Base-by-base conservation (phyloP, 1,140 invertebrate genomes). In the Solenopsis invicta region DNA sequence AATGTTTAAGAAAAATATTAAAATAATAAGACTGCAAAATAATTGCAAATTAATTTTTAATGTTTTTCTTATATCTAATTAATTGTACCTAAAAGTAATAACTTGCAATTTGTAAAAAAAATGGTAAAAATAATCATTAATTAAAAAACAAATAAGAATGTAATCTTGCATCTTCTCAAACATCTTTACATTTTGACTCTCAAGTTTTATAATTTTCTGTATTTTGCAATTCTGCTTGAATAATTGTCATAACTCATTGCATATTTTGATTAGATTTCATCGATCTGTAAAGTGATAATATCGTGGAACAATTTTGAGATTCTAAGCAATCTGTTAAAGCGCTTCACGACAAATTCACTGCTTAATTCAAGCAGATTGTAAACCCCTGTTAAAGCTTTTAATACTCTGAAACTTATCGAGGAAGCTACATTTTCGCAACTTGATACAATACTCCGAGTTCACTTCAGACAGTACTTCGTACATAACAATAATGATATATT, bases 361-460 rank as follows among this genome's bases (percentile, higher is more conserved):
- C 75, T 71, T 71, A 71, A 81, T 56, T 59, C 50, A 45, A 81
- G n/a, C 64, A 54, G n/a, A 56, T 24, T 81, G 71, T 54, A 56
- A 41, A 8, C 41, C 41, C 18, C 52, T n/a, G 6, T 56, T 56
- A 56, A 81, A 81, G 50, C 21, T 13, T 16, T 0, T 45, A 81
- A 71, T 81, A 29, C 21, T 21, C 37, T n/a, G 78, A 81, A 64
- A 81, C 48, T 81, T 80, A 34, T 54, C 13, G 48, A 78, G 45
- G 45, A 66, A 52, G 13, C 29, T 37, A 34, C 8, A 6, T 24
- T 29, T 8, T 59, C 16, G 34, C 45, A 12, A 71, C 16, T 81
- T 4, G n/a, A 6, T 24, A 41, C 6, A 24, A 2, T 37, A 5
- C 45, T 52, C 8, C 12, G 13, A 54, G n/a, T 21, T 50, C n/a